These are phyloP conservation scores for Macrocentrus cingulum DNA, from an alignment of 1,140 invertebrate genomes.

Conservation along the genomic window DNA sequence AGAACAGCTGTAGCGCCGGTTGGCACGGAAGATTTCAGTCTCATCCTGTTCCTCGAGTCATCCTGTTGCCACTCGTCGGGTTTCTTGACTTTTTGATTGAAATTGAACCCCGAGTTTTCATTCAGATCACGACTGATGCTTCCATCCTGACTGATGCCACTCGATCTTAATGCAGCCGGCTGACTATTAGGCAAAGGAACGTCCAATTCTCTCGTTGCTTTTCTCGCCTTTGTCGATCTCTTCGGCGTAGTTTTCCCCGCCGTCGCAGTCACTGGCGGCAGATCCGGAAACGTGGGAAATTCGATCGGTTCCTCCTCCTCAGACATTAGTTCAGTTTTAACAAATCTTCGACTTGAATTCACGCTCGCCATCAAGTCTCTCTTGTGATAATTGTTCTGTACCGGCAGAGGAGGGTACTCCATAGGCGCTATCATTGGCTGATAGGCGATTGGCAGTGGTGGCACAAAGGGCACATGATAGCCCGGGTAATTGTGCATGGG, in stretches of 20 bases:
- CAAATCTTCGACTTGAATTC: no score
- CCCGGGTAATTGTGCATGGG: no score
- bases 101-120: constrained; percentile 47
- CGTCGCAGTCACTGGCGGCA: constrained; percentile 17
- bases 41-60: no score
- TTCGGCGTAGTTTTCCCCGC: constrained; percentile 12
- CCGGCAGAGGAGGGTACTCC: background rate
- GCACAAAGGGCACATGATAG: constrained; percentile 7
- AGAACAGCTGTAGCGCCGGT: no score
- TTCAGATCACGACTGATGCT: no score
- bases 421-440: constrained; percentile 21
- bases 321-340: constrained; percentile 27
- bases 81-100: constrained; percentile 40
- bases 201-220: background rate
- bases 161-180: background rate
- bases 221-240: constrained; percentile 9
- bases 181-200: background rate
- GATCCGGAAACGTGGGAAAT: constrained; percentile 29
- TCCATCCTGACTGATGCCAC: no score
- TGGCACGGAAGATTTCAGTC: no score
- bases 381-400: no score
- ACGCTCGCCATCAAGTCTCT: no score
- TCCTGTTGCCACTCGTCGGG: no score
- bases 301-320: constrained; percentile 14
- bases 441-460: constrained; percentile 6